Base-by-base conservation (phyloP, 2,113 vertebrate species). In the Odocoileus hemionus region DNA sequence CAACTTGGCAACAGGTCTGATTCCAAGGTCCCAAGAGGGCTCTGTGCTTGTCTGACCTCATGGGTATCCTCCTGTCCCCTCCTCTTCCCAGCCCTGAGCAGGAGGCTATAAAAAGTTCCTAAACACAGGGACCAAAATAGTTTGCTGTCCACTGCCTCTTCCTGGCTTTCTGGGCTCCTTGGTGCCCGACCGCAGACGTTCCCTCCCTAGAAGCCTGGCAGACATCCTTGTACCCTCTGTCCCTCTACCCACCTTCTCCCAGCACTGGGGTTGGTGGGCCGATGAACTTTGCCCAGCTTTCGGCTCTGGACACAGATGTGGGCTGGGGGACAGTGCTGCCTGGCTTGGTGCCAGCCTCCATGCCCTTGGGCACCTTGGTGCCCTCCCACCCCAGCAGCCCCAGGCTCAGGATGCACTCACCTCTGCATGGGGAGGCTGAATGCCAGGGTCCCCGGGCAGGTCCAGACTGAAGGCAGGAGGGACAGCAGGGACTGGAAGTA, bases 31-130 rank as follows among this genome's bases (percentile, higher is more conserved):
- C 82, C 80, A 50, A 83, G 83, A 98, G 83, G 70, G 89, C 93
- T 47, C 61, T 80, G 55, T 50, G 67, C 74, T 67, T 36, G 21
- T 89, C 86, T 96, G 88, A 96, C 86, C 95, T 93, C 82, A 43
- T 23, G 30, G 36, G 45, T 47, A 84, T 4, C 52, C 58, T 95
- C 70, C 83, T 55, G 21, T n/a, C 57, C 19, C 54, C 70, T 95
- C 39, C 67, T 94, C 82, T 84, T 52, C 67, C 76, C 36, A 70
- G 67, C 78, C 60, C 88, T 95, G 70, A 79, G 70, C 70, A 85
- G 61, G 39, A 97, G 60, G 86, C 97, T 98, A 98, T 98, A 97
- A 98, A 98, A 98, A 97, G 97, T 79, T 78, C 76, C 80, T 98
- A 98, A 98, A 97, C 89, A 98, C 76, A 98, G 96, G 86, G 61